These are phyloP conservation scores for Mormyrus proboscirostris DNA, from an alignment of 2,797 vertebrate species.

Conservation along the genomic window DNA sequence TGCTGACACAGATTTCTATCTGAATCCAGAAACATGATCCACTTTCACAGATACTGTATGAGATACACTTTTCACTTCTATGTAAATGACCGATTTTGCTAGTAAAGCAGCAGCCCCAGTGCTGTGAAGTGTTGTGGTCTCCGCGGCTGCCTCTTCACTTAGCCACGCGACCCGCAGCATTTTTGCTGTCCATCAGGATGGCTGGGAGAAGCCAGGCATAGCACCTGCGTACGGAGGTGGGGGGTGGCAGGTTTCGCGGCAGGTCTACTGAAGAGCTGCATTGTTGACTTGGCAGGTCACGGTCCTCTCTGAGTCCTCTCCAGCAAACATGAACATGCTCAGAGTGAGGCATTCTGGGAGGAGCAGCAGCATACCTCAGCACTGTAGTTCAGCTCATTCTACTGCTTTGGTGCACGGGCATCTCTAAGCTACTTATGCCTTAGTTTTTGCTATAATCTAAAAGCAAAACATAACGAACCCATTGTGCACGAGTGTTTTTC, in stretches of 20 bases:
- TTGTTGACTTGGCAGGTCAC: slow-evolving; percentile 49
- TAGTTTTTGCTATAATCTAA: neutral
- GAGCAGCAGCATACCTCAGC: slow-evolving; percentile 26
- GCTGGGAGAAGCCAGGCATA: slow-evolving; percentile 14
- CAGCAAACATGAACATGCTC: slow-evolving; percentile 37
- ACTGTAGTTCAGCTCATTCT: neutral
- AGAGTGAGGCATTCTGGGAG: slow-evolving; percentile 31
- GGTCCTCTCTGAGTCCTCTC: slow-evolving; percentile 37
- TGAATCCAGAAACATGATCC: slow-evolving; percentile 1
- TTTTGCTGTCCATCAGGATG: neutral
- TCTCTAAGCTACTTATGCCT: neutral
- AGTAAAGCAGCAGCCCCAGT: slow-evolving; percentile 20
- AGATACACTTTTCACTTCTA: slow-evolving; percentile 34
- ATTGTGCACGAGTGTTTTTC: neutral
- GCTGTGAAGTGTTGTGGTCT: neutral
- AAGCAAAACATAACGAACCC: neutral
- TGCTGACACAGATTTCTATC: neutral
- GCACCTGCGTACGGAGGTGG: slow-evolving; percentile 31
- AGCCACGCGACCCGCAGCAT: slow-evolving; percentile 55
- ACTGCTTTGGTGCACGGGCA: neutral
- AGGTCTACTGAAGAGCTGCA: slow-evolving; percentile 46
- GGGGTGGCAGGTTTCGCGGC: slow-evolving; percentile 50
- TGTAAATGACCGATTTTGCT: slow-evolving; percentile 40
- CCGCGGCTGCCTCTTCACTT: slow-evolving; percentile 50
- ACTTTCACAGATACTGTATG: slow-evolving; percentile 15